Evolutionary conservation across 2,113 vertebrate genomes (phyloP), one percentile per base, ranked within the genome.

Genomic region (Choloepus hoffmanni): DNA sequence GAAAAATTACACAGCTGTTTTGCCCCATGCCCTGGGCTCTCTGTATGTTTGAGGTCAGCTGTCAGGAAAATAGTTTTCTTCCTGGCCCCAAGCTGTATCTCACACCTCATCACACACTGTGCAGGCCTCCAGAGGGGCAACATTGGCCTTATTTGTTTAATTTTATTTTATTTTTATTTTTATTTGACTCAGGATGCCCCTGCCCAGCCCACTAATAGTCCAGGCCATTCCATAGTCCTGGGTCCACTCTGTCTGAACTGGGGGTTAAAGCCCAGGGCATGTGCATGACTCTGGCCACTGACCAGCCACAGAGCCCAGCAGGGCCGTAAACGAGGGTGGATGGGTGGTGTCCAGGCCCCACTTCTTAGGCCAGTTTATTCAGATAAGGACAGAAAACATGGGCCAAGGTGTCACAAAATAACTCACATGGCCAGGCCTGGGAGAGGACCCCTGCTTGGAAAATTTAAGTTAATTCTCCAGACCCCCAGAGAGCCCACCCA

Each of bases 401-500:
- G 21, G 89, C 40, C 74, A 92, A 60, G 6, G 15, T 70, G 48
- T 86, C 94, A 92, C 76, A 58, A 97, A 97, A 97, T 95, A 97
- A 95, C 68, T 96, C 89, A 84, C 8, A 0, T 33, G 68, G 60
- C 68, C 10, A 12, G 68, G 79, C 19, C 67, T n/a, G 53, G 43
- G 50, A 96, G 43, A 67, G 11, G 28, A 13, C 33, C 26, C 68
- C 86, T 62, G 94, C 24, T 0, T 94, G 95, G 96, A 97, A 98
- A 97, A 19, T 92, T 95, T 97, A 94, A 96, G 90, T 84, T 4
- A 92, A 95, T 94, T 96, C 91, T 85, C 85, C 90, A 58, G 28
- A 92, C 50, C 60, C 28, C 68, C 40, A 18, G 28, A 19, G 9
- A 21, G 53, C 16, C 40, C 74, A 48, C 85, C n/a, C 48, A 40